Evolutionary conservation across 53 echinoderm and acorn worm species (phyloP), one percentile per base, ranked within the genome.

Genomic region (Echinarachnius parma): DNA sequence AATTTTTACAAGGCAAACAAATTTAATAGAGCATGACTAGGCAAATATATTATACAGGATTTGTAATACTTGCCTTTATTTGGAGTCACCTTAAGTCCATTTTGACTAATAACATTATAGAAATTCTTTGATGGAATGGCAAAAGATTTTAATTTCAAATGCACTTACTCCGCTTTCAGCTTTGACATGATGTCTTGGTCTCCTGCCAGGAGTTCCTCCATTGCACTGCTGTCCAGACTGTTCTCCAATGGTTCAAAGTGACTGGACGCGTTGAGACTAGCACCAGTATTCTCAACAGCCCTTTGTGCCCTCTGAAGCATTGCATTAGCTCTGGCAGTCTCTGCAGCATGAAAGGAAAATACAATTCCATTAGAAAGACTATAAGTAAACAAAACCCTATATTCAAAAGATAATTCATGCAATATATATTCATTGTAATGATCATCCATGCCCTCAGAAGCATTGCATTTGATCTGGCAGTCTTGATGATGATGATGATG

Each of bases 221-320:
- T 72, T 24, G 35, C 57, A n/a, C 28, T 28, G 46, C 74, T 72
- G 26, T 28, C 64, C 9, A 13, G n/a, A 11, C 34, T 62, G n/a
- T 53, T 22, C 11, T n/a, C 21, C 35, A 34, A n/a, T 29, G 59
- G 21, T 14, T 32, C 70, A 13, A 58, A 60, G 61, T 15, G 46
- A 54, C 60, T 60, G 50, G 48, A 58, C 14, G 19, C 21, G 34
- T 55, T 55, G 28, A 55, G 42, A 29, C 42, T 64, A 31, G 31
- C 24, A 5, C 44, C 29, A 16, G 46, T 66, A 34, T 78, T 78
- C 8, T 77, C 59, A 37, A 89, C 59, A 21, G 81, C 67, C 55
- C 76, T 80, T n/a, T 84, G 26, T 10, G 84, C 89, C 64, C 89
- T 61, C 30, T 62, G 61, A 20, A 89, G 66, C 62, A 89, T 61